Evolutionary conservation across 2,797 vertebrate species (phyloP).

Genomic region (Gorsachius magnificus): DNA sequence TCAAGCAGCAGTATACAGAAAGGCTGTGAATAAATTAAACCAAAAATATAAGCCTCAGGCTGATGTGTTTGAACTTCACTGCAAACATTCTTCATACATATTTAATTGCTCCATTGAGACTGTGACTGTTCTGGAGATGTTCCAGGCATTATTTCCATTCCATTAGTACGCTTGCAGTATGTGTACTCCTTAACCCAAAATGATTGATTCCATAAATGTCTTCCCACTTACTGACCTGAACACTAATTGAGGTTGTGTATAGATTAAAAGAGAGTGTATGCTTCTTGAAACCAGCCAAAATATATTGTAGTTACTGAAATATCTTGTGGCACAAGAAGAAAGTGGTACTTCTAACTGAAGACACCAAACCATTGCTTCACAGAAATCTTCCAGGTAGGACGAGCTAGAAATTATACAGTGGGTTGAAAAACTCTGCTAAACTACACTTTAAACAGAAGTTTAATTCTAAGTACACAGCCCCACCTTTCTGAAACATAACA

Average conservation of each 20-base stretch:
- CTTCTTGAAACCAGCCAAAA: constrained; percentile 67
- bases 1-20: constrained; percentile 56
- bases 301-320: constrained; percentile 52
- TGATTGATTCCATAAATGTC: constrained; percentile 80
- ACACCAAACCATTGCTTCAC: not conserved
- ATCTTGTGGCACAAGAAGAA: constrained; percentile 15
- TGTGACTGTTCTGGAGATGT: constrained; percentile 71
- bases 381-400: not conserved
- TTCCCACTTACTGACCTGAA: constrained; percentile 75
- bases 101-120: constrained; percentile 79
- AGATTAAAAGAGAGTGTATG: constrained; percentile 70
- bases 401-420: not conserved
- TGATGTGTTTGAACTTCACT: constrained; percentile 77
- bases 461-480: not conserved
- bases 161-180: constrained; percentile 75
- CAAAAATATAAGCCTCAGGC: constrained; percentile 69
- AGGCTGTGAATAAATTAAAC: constrained; percentile 77
- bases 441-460: not conserved
- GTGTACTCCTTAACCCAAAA: constrained; percentile 75
- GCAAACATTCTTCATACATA: constrained; percentile 80
- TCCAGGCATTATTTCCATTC: constrained; percentile 80
- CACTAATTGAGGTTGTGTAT: constrained; percentile 74
- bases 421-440: not conserved
- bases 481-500: not conserved
- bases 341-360: not conserved